Conservation (phyloP, 2,113 vertebrate genomes). For the human region GRCh38 chr9:120455001-120455500, state of each 20-base stretch:
- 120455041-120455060: background rate
- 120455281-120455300: background rate
- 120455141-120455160: background rate
- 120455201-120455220: background rate
- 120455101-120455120: background rate
- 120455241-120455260: no score
- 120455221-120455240: background rate
- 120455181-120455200: background rate
- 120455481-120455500: no score
- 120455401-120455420: accelerated
- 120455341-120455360: background rate
- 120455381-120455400: no score
- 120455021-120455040: background rate
- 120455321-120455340: background rate
- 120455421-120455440: accelerated
- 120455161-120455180: no score
- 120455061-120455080: background rate
- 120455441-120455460: no score
- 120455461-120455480: accelerated
- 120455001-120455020: background rate
- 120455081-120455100: background rate
- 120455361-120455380: accelerated
- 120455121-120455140: background rate
- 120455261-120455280: background rate
- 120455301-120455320: background rate